Conservation (phyloP, 2,797 vertebrate genomes). For the Smutsia temminckii region DNA sequence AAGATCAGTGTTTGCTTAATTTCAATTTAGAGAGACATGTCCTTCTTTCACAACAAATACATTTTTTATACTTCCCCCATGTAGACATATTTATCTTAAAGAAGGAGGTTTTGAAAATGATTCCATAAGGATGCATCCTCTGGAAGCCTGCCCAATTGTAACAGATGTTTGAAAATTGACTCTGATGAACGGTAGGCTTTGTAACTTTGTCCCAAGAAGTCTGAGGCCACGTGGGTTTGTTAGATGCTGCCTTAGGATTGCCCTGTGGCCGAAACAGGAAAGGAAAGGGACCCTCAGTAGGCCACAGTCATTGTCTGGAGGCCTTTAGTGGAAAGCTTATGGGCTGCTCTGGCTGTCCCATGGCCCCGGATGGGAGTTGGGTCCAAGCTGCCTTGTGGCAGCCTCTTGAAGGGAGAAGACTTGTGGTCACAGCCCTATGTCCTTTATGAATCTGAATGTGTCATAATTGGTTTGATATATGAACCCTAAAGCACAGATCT, state of each 20-base stretch:
- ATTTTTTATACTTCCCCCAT: not conserved
- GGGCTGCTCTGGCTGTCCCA: fast-evolving
- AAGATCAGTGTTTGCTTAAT: not conserved
- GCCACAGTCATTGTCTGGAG: not conserved
- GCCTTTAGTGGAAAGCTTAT: not conserved
- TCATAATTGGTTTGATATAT: not conserved
- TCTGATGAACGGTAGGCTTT: not conserved
- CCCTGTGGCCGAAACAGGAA: not conserved
- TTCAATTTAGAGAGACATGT: not conserved
- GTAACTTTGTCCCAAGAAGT: not conserved
- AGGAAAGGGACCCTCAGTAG: not conserved
- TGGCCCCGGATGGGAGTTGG: not conserved
- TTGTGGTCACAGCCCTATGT: not conserved
- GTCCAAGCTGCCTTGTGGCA: not conserved
- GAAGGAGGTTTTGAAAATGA: not conserved
- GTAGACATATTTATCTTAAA: not conserved
- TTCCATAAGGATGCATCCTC: not conserved
- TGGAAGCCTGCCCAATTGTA: not conserved
- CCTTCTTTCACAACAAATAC: not conserved
- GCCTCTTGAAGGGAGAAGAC: not conserved
- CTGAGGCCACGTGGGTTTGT: not conserved
- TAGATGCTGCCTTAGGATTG: not conserved
- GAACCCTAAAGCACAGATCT: constrained; percentile 17
- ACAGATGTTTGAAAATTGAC: not conserved
- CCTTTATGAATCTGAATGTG: not conserved